Evolutionary conservation across 2,113 vertebrate genomes (phyloP), one percentile per base, ranked within the genome.

Genomic region (Alosa alosa): DNA sequence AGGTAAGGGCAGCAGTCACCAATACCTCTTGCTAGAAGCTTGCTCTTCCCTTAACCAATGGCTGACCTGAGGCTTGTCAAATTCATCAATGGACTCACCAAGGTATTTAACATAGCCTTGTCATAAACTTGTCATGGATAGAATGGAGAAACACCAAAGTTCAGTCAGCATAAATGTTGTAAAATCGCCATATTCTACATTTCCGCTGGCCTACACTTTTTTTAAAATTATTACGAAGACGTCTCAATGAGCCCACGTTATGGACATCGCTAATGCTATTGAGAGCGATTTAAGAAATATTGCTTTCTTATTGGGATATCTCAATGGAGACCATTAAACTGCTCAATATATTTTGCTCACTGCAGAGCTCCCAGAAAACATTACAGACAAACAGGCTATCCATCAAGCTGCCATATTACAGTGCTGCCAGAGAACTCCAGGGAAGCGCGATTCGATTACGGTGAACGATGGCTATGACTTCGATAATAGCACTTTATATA

Each of bases 251-350:
- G 64, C 64, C 41, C 64, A 31, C 31, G 25, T 4, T 72, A 72
- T 72, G 64, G 64, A 36, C 64, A 31, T 8, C 8, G 31, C n/a
- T 72, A 72, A 72, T 72, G 31, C 64, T 13, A 72, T 11, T 36
- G 64, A 72, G 64, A 72, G 64, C 25, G 25, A 72, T 72, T 72
- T 25, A 25, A 72, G 64, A 72, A 72, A 72, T 72, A 72, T 72
- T 72, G 64, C 64, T 72, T 13, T 72, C 64, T 31, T 72, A 72
- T 72, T 72, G 64, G 64, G 6, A 25, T 72, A 72, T 31, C 64
- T 72, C 64, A 72, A 72, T 72, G 64, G 64, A 72, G 64, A 72
- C n/a, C 64, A 72, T 72, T 72, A 72, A 72, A 72, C n/a, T 31
- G 64, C 64, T 72, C 64, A 72, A 72, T 72, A 72, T 15, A 72